Percentiles rank a stretch among this genome's conserved stretches.
phyloP scores from a whole-genome alignment of 1,140 invertebrate species.

The Cheumatopsyche charites region DNA sequence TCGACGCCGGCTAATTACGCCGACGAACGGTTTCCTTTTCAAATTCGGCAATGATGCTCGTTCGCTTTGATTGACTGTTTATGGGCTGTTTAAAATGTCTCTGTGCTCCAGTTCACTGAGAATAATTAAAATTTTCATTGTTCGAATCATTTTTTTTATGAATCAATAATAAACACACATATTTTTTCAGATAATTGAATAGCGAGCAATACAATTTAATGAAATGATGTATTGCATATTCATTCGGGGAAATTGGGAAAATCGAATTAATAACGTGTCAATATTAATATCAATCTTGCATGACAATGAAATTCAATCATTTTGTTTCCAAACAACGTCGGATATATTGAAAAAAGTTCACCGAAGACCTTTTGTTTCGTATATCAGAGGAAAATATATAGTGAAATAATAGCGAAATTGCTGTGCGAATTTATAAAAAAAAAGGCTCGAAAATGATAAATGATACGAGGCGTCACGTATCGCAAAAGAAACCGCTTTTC shows the following conservation, averaged over 20 bases:
- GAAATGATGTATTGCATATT: no score
- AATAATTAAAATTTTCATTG: no score
- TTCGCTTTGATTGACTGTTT: no score
- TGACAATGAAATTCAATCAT: neutral
- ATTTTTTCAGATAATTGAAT: no score
- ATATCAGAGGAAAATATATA: neutral
- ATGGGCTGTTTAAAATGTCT: no score
- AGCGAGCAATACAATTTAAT: no score
- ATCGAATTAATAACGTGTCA: slow-evolving; percentile 3
- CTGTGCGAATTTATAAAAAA: neutral
- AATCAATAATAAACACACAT: no score
- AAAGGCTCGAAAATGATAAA: slow-evolving; percentile 7
- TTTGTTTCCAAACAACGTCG: neutral
- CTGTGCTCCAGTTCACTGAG: no score
- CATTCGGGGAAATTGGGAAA: neutral
- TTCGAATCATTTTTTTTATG: no score
- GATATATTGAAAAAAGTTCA: slow-evolving; percentile 17
- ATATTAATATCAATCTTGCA: slow-evolving; percentile 5
- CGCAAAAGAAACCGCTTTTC: neutral
- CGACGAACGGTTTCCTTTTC: no score
- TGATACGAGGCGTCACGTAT: neutral
- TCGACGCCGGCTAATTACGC: no score
- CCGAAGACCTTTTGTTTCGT: neutral
- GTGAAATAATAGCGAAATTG: neutral
- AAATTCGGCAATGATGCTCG: no score